Conservation (phyloP, 2,888 invertebrate genomes). For the Ectemnius cavifrons region DNA sequence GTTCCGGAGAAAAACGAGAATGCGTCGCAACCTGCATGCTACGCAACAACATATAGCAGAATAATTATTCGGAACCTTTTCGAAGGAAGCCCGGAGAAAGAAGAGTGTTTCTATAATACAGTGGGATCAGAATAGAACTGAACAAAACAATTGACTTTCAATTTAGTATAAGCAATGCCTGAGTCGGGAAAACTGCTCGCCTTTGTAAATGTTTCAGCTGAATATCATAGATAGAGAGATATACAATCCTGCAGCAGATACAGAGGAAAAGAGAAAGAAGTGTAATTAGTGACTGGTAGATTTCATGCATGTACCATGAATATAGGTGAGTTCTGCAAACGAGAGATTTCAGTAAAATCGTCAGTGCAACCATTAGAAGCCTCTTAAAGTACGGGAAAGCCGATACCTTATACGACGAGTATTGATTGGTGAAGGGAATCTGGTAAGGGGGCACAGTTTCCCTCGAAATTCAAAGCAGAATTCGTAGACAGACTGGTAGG, state of each 20-base stretch:
- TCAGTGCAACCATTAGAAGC: constrained; percentile 51
- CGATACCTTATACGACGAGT: too few species aligned
- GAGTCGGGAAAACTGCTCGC: neutral
- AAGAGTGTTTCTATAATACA: too few species aligned
- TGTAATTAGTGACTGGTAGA: neutral
- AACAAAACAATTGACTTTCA: neutral
- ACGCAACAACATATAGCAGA: neutral
- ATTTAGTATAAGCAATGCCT: neutral
- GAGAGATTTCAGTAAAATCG: constrained; percentile 52
- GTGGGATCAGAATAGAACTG: neutral
- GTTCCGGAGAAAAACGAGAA: neutral
- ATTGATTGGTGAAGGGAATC: too few species aligned
- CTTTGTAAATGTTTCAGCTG: neutral
- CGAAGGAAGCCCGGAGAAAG: too few species aligned
- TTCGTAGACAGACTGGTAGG: too few species aligned
- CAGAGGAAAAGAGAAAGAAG: neutral
- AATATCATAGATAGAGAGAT: neutral
- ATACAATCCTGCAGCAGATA: neutral
- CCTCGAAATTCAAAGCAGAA: too few species aligned
- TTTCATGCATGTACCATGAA: constrained; percentile 45
- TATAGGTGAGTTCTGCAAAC: constrained; percentile 18
- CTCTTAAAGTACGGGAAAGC: constrained; percentile 53
- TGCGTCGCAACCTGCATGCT: neutral
- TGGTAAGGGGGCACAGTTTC: too few species aligned
- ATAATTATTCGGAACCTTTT: neutral